phyloP scores from a whole-genome alignment of 64 coral and sea anemone species.

The Montipora cactus region DNA sequence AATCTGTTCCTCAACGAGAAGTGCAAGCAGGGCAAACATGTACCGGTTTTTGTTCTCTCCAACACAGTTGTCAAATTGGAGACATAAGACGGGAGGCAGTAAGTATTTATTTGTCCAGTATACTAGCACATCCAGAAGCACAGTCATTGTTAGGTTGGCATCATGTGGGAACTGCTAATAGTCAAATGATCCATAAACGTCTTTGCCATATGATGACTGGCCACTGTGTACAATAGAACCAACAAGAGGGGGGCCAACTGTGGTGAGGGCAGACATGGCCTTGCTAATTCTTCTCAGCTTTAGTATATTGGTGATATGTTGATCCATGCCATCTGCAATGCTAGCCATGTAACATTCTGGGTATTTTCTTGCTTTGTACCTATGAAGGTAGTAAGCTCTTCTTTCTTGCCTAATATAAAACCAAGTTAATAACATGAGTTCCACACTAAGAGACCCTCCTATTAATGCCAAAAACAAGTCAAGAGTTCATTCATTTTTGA shows the following conservation, averaged over 20 bases:
- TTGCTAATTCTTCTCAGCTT: not conserved
- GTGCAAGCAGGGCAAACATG: not conserved
- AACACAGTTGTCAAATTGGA: not conserved
- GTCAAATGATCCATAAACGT: conserved; percentile 2
- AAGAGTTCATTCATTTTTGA: not conserved
- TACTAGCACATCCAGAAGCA: too few relatives aligned
- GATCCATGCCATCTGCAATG: conserved; percentile 62
- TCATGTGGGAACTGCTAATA: too few relatives aligned
- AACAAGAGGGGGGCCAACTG: not conserved
- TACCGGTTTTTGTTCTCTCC: not conserved
- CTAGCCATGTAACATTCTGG: not conserved
- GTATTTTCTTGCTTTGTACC: not conserved
- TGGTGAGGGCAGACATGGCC: not conserved
- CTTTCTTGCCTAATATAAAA: conserved; percentile 38
- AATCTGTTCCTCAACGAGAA: not conserved
- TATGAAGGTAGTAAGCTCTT: conserved; percentile 9
- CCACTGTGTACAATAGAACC: conserved; percentile 41
- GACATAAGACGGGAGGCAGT: not conserved
- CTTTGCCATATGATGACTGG: conserved; percentile 50
- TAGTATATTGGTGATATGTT: not conserved
- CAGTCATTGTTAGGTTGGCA: too few relatives aligned
- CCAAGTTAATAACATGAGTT: not conserved
- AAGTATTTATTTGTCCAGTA: too few relatives aligned
- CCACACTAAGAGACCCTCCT: not conserved
- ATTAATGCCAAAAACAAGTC: not conserved